Base-by-base conservation (phyloP, 2,113 vertebrate genomes). In the Aptenodytes forsteri region DNA sequence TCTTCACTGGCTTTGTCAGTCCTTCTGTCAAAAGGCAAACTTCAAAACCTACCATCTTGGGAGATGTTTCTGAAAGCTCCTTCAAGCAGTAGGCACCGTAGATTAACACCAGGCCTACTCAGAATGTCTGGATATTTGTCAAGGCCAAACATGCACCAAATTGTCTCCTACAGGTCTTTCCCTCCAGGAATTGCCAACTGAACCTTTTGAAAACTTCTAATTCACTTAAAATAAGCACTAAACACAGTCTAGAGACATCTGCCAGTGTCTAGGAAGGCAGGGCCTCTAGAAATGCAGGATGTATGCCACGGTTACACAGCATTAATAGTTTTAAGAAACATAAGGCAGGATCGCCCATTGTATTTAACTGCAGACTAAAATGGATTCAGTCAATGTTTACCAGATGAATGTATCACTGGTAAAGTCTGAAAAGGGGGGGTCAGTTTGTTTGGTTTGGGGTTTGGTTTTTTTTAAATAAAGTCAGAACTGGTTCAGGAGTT, bases 331-430 rank as follows among this genome's bases (percentile, higher is more conserved):
- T 58, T 36, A 78, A 90, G 83, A 86, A 69, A 67, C 5, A 23
- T 10, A 92, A 58, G 22, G 42, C 44, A 47, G 47, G 47, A 54
- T 52, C 0, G 0, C 34, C 47, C 0, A 0, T 0, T 85, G 36
- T 36, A 85, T 92, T 92, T 83, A 80, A 65, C 2, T 61, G 32
- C 56, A 92, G 54, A 67, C 42, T 76, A 42, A 76, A 80, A 88
- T 22, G 17, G 29, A 58, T 56, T 66, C 4, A 3, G 52, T 10
- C 47, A 86, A 26, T 3, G 1, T 34, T 89, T 16, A 49, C 36
- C 36, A 36, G 19, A 66, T 27, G 18, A 55, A 44, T 13, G 8
- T 52, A 26, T 81, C 85, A 38, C 52, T 89, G 44, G 20, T 16
- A 72, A 86, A n/a, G 42, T 46, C 52, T 90, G 50, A 85, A 83